phyloP scores from a whole-genome alignment of 2,888 invertebrate species.

The Pachymerium ferrugineum region DNA sequence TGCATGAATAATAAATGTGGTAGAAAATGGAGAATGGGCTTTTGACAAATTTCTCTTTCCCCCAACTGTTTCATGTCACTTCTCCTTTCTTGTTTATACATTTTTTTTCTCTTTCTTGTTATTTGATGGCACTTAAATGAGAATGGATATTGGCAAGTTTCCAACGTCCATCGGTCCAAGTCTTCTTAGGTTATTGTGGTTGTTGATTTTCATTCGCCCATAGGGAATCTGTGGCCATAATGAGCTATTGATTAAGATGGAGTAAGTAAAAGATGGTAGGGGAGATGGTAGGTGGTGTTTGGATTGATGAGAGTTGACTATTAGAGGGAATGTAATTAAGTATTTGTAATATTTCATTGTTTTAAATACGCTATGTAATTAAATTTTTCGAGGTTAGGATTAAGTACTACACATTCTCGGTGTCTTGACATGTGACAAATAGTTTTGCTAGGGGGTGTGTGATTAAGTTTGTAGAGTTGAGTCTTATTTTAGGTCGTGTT shows the following conservation, averaged over 20 bases:
- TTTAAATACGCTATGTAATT: background rate
- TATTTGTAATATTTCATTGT: background rate
- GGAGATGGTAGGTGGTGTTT: background rate
- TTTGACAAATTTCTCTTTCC: slow-evolving; percentile 11
- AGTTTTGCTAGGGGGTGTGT: background rate
- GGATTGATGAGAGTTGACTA: too few relatives aligned
- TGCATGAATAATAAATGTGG: slow-evolving; percentile 10
- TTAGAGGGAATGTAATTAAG: slow-evolving; percentile 13
- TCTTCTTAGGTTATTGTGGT: slow-evolving; percentile 16
- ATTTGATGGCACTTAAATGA: background rate
- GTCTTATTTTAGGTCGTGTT: too few relatives aligned
- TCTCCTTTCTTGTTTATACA: background rate
- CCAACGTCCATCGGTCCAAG: background rate
- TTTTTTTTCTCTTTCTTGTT: background rate
- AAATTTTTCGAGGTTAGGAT: slow-evolving; percentile 11
- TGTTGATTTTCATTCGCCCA: background rate
- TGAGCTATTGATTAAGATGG: slow-evolving; percentile 22
- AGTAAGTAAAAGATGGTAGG: background rate
- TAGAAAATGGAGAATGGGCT: background rate
- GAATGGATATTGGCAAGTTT: background rate
- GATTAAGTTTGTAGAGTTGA: background rate
- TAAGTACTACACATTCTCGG: too few relatives aligned
- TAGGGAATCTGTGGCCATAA: slow-evolving; percentile 13
- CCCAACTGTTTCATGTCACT: background rate
- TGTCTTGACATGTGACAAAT: slow-evolving; percentile 23